Conservation (phyloP, 2,113 vertebrate genomes). For the Hypanus sabinus region DNA sequence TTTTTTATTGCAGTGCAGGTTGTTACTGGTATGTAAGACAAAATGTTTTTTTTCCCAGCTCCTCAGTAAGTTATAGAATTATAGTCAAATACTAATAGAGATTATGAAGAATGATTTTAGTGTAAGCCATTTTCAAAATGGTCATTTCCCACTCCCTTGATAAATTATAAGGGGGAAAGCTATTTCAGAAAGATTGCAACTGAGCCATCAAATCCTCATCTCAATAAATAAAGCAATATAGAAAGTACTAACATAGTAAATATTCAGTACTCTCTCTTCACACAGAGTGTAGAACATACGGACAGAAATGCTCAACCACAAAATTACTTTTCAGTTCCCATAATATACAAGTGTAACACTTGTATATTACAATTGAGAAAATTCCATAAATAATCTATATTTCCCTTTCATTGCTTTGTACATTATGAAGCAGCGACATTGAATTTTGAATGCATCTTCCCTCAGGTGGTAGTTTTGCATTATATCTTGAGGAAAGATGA, state of each 20-base stretch:
- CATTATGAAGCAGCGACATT: slow-evolving; percentile 38
- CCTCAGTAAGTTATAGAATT: slow-evolving; percentile 22
- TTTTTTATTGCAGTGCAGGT: background rate
- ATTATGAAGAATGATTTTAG: slow-evolving; percentile 35
- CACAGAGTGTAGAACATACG: slow-evolving; percentile 18
- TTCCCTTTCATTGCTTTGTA: slow-evolving; percentile 33
- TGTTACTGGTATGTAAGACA: background rate
- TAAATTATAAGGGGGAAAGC: slow-evolving; percentile 14
- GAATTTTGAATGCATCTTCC: slow-evolving; percentile 37
- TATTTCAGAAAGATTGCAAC: slow-evolving; percentile 37
- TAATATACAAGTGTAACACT: slow-evolving; percentile 36
- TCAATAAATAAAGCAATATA: slow-evolving; percentile 38
- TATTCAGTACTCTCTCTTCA: slow-evolving; percentile 22
- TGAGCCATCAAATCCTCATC: slow-evolving; percentile 37
- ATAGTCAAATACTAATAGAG: slow-evolving; percentile 6
- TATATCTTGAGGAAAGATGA: slow-evolving; percentile 31
- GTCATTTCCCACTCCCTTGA: slow-evolving; percentile 31
- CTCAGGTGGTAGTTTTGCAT: slow-evolving; percentile 37
- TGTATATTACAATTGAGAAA: slow-evolving; percentile 38
- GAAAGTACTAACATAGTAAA: slow-evolving; percentile 37
- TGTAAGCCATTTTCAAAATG: slow-evolving; percentile 37
- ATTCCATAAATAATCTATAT: slow-evolving; percentile 38
- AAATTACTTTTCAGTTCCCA: slow-evolving; percentile 35
- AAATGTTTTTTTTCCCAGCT: slow-evolving; percentile 10
- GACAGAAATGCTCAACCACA: slow-evolving; percentile 30